phyloP scores from a whole-genome alignment of 2,113 vertebrate species.

The Chaetura pelagica region DNA sequence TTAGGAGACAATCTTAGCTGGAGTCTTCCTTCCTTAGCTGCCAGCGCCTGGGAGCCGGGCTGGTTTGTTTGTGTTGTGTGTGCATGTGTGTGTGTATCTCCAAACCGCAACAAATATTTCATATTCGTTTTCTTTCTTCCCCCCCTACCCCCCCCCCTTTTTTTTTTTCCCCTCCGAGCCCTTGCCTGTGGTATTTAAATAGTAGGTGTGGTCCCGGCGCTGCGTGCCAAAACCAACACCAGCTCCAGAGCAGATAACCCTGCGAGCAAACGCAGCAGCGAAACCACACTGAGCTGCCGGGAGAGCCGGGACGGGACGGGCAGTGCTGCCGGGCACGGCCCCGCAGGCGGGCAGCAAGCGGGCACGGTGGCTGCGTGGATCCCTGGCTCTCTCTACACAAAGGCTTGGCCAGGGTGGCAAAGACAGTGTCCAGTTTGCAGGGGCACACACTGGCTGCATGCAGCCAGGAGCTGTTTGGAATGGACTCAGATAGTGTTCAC shows the following conservation, averaged over 20 bases:
- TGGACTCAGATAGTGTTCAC: background rate
- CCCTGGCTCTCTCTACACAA: rapidly evolving
- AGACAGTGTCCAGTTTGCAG: background rate
- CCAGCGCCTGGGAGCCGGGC: slow-evolving; percentile 6
- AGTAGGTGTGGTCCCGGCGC: slow-evolving; percentile 70
- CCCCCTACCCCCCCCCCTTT: background rate
- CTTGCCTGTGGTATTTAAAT: slow-evolving; percentile 69
- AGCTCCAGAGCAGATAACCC: slow-evolving; percentile 65
- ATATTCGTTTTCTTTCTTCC: slow-evolving; percentile 43
- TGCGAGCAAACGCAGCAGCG: slow-evolving; percentile 6
- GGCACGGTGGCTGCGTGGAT: background rate
- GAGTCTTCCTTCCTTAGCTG: slow-evolving; percentile 48
- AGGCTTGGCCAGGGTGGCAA: rapidly evolving
- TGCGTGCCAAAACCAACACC: slow-evolving; percentile 70
- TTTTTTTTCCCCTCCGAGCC: background rate
- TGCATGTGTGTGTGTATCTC: slow-evolving; percentile 53
- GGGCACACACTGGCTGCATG: rapidly evolving
- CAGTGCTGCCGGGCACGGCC: background rate
- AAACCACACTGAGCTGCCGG: background rate
- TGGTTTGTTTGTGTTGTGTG: slow-evolving; percentile 59
- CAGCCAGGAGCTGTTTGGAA: background rate
- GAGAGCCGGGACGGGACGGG: background rate
- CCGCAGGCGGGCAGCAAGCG: background rate
- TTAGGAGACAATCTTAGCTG: slow-evolving; percentile 46
- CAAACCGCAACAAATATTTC: slow-evolving; percentile 72